These are phyloP conservation scores for Coracias cyanogaster DNA, from an alignment of 2,797 vertebrate genomes.

Conservation along the genomic window DNA sequence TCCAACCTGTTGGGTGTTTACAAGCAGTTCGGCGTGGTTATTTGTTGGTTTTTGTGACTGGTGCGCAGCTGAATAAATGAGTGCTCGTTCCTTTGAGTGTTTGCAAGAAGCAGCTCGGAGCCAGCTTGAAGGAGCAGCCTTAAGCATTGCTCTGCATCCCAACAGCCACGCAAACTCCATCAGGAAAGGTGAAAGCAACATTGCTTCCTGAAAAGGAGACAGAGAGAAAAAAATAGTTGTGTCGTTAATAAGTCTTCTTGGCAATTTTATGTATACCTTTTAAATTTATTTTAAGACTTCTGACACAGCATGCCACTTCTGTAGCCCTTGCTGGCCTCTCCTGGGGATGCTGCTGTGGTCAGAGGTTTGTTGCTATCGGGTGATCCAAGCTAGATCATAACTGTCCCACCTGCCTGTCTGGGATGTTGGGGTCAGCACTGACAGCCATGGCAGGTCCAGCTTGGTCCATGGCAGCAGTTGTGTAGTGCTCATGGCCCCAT, in stretches of 20 bases:
- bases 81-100: background rate
- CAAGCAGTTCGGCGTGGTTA: background rate
- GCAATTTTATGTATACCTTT: background rate
- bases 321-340: background rate
- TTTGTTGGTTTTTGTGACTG: background rate
- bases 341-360: background rate
- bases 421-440: background rate
- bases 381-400: rapidly evolving
- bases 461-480: background rate
- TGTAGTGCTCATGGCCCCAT: background rate
- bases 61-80: background rate
- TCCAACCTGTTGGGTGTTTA: background rate
- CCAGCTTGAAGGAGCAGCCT: background rate
- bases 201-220: background rate
- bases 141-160: background rate
- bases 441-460: background rate
- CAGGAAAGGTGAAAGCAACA: background rate
- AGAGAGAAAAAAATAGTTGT: background rate
- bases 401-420: rapidly evolving
- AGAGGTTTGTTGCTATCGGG: background rate
- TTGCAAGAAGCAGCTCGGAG: background rate
- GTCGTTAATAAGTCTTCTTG: background rate
- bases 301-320: background rate
- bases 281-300: background rate
- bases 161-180: background rate